phyloP scores from a whole-genome alignment of 2,113 vertebrate species.

The Pomatorhinus ruficollis region DNA sequence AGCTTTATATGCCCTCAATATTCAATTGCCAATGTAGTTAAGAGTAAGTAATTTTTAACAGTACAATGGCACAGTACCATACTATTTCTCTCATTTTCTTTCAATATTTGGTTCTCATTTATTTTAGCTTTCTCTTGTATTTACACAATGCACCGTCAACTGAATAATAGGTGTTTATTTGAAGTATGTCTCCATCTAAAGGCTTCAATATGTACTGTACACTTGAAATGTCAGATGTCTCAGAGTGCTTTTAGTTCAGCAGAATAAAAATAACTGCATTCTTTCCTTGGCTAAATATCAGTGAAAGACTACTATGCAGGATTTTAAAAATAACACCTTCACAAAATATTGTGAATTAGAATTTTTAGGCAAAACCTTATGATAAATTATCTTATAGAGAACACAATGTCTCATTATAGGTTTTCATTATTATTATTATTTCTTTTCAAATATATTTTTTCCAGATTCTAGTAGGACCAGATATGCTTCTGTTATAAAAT shows the following conservation, averaged over 20 bases:
- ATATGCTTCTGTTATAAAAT: background rate
- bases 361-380: background rate
- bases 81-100: slow-evolving; percentile 21
- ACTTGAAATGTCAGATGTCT: background rate
- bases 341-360: background rate
- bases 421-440: background rate
- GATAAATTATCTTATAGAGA: background rate
- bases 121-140: slow-evolving; percentile 15
- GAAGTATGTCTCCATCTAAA: slow-evolving; percentile 96
- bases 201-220: slow-evolving; percentile 68
- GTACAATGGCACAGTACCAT: background rate
- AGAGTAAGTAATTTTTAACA: slow-evolving; percentile 51
- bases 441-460: background rate
- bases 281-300: background rate
- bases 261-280: background rate
- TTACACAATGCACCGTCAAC: slow-evolving; percentile 50
- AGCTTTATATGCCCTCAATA: slow-evolving; percentile 41
- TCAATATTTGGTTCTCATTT: slow-evolving; percentile 29
- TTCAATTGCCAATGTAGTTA: slow-evolving; percentile 35
- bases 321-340: background rate
- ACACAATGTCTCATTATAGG: background rate
- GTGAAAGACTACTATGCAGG: background rate
- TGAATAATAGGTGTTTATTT: slow-evolving; percentile 71
- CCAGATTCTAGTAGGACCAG: background rate
- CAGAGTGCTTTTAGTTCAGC: background rate